Evolutionary conservation across 2,797 vertebrate species (phyloP).

Genomic region (Clamator glandarius): DNA sequence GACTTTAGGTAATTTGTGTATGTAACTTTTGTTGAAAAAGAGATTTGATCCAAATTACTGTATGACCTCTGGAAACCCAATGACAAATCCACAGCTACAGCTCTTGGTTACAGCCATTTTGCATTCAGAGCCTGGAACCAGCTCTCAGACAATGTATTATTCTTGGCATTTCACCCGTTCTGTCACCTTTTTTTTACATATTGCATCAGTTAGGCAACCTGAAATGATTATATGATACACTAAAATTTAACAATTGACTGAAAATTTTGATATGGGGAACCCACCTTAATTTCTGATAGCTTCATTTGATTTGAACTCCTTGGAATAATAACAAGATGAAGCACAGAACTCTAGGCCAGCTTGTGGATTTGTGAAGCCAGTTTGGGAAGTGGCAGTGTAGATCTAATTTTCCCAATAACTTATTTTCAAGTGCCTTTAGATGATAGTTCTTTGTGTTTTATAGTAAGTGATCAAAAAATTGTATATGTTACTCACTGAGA

Average conservation of each 20-base stretch:
- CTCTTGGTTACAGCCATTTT: not conserved
- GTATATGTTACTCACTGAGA: not conserved
- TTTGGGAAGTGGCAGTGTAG: not conserved
- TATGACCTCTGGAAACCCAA: not conserved
- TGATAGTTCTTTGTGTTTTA: not conserved
- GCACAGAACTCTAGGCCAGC: not conserved
- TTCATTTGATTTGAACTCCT: constrained; percentile 6
- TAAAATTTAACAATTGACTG: not conserved
- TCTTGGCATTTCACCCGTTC: not conserved
- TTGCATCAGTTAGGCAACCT: not conserved
- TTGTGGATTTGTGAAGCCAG: not conserved
- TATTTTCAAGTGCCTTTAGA: constrained; percentile 13
- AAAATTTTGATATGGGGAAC: constrained; percentile 28
- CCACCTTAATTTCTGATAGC: not conserved
- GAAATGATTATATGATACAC: not conserved
- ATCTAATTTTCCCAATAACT: not conserved
- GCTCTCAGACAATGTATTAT: not conserved
- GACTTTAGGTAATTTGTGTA: not conserved
- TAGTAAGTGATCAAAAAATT: not conserved
- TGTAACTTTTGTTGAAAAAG: not conserved
- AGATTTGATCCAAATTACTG: not conserved
- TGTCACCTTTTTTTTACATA: not conserved
- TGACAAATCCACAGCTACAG: not conserved
- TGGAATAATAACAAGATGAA: constrained; percentile 24
- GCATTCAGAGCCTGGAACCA: not conserved